Evolutionary conservation across 2,113 vertebrate species (phyloP).

Genomic region (Hypanus sabinus): DNA sequence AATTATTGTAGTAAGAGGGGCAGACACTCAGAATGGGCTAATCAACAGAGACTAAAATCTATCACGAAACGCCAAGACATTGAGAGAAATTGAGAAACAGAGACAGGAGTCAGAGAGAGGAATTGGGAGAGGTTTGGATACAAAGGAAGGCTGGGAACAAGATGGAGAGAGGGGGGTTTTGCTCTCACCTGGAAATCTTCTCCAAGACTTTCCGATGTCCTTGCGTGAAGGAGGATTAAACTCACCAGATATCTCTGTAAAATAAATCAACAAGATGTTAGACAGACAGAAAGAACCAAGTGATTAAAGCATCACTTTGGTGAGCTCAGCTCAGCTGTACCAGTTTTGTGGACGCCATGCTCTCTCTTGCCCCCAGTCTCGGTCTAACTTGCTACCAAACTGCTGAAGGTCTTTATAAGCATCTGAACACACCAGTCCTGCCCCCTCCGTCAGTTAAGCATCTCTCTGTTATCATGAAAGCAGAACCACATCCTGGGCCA

Average conservation of each 20-base stretch:
- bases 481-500: background rate
- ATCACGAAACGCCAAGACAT: too few relatives aligned
- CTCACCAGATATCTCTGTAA: background rate
- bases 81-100: too few relatives aligned
- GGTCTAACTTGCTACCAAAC: background rate
- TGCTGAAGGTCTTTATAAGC: background rate
- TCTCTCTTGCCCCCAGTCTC: background rate
- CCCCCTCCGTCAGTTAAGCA: background rate
- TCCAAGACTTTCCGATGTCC: background rate
- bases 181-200: constrained; percentile 46
- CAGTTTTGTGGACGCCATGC: background rate
- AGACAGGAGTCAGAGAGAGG: too few relatives aligned
- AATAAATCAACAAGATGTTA: fast-evolving
- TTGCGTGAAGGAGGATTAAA: background rate
- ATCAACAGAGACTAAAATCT: too few relatives aligned
- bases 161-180: background rate
- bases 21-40: too few relatives aligned
- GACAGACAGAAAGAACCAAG: background rate
- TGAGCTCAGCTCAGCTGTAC: background rate
- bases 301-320: background rate
- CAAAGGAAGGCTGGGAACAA: background rate
- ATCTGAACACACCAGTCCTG: background rate
- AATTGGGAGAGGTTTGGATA: too few relatives aligned
- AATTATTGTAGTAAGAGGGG: too few relatives aligned
- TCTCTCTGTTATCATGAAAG: too few relatives aligned